phyloP scores from a whole-genome alignment of 2,113 vertebrate genomes.

The Chamaea fasciata region DNA sequence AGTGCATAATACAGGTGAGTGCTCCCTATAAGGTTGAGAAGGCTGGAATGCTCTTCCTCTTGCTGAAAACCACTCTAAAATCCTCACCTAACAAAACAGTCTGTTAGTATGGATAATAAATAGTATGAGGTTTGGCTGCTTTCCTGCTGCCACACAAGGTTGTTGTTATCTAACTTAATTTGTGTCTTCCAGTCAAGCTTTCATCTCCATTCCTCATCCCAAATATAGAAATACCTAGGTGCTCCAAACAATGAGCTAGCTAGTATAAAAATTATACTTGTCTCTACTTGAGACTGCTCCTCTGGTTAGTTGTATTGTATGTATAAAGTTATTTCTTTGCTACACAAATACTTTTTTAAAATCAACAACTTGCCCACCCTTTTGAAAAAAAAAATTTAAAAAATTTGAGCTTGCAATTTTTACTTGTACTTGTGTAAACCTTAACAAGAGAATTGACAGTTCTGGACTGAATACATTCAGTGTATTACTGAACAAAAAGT shows the following conservation, averaged over 20 bases:
- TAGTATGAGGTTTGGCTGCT: background rate
- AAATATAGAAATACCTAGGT: background rate
- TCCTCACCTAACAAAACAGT: background rate
- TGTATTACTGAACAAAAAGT: background rate
- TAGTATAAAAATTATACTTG: background rate
- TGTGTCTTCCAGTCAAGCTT: background rate
- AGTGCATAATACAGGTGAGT: background rate
- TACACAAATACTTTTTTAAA: background rate
- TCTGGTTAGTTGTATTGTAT: background rate
- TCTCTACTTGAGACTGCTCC: background rate
- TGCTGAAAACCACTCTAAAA: conserved; percentile 2
- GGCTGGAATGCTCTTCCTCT: background rate
- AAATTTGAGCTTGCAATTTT: background rate
- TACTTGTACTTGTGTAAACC: background rate
- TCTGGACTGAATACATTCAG: background rate
- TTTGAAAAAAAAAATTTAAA: accelerated
- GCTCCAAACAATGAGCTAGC: background rate
- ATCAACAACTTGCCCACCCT: background rate
- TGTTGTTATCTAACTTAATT: conserved; percentile 16
- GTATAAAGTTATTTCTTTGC: background rate
- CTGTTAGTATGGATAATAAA: background rate
- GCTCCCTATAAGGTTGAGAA: background rate
- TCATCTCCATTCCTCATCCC: background rate
- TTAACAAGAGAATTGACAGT: background rate
- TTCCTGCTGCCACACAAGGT: background rate